Evolutionary conservation across 2,113 vertebrate genomes (phyloP).

Genomic region (Ictidomys tridecemlineatus): DNA sequence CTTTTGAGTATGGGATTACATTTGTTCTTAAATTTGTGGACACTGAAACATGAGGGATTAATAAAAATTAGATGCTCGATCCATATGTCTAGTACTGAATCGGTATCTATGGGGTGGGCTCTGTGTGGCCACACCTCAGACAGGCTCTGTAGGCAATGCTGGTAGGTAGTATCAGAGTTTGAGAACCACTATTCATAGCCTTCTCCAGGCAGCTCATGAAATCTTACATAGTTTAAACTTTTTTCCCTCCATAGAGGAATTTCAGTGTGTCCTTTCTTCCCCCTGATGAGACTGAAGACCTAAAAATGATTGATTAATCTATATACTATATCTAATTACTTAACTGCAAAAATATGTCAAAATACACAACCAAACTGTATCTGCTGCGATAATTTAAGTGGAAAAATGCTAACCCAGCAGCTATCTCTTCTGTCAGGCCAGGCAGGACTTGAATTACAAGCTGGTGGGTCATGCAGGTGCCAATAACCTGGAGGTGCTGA

Average conservation of each 20-base stretch:
- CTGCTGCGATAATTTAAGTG: constrained; percentile 42
- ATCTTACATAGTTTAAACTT: background rate
- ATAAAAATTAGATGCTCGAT: background rate
- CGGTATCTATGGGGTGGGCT: background rate
- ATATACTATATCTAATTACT: constrained; percentile 64
- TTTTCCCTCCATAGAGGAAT: background rate
- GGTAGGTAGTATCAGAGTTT: background rate
- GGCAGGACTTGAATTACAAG: constrained; percentile 66
- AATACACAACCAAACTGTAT: constrained; percentile 25
- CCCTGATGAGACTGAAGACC: background rate
- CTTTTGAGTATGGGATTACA: constrained; percentile 18
- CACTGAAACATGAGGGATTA: background rate
- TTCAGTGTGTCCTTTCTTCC: constrained; percentile 38
- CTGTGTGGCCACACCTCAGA: background rate
- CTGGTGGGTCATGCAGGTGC: constrained; percentile 60
- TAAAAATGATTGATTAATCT: constrained; percentile 69
- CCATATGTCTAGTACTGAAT: background rate
- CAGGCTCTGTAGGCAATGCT: background rate
- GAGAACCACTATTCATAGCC: background rate
- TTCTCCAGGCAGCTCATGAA: background rate
- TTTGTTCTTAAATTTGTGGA: constrained; percentile 26
- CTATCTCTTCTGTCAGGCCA: constrained; percentile 31
- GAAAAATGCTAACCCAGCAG: constrained; percentile 37
- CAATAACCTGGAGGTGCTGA: constrained; percentile 64
- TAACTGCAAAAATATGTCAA: constrained; percentile 67